Conservation (phyloP, 2,888 invertebrate genomes). For the Drosophila anceps region DNA sequence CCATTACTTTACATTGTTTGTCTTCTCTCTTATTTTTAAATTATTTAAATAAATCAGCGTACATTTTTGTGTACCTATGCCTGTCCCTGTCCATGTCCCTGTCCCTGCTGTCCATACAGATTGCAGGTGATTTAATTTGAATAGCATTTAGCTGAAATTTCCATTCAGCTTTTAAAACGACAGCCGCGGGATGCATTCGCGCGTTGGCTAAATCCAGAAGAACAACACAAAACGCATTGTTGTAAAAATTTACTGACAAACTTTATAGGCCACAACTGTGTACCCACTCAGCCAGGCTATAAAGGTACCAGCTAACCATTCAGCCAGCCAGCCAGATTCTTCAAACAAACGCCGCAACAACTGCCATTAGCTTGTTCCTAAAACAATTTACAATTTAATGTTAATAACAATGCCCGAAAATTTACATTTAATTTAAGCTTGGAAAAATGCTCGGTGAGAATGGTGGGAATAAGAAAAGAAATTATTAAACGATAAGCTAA, state of each 20-base stretch:
- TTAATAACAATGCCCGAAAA: conserved; percentile 41
- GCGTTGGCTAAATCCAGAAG: conserved; percentile 18
- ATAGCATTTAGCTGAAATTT: conserved; percentile 61
- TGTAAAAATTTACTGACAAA: conserved; percentile 72
- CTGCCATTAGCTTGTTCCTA: conserved; percentile 42
- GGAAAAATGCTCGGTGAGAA: not conserved
- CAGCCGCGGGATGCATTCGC: conserved; percentile 53
- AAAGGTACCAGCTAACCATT: conserved; percentile 10
- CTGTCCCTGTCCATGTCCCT: not conserved
- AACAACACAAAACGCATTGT: conserved; percentile 59
- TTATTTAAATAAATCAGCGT: conserved; percentile 79
- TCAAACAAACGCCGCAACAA: conserved; percentile 39
- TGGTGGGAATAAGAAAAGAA: not conserved
- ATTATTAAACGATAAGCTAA: not conserved
- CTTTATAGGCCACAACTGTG: conserved; percentile 72
- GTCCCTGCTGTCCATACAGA: conserved; percentile 45
- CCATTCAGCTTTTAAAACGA: conserved; percentile 31
- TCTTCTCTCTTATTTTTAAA: conserved; percentile 53
- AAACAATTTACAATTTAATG: conserved; percentile 53
- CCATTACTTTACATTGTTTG: conserved; percentile 52
- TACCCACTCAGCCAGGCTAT: conserved; percentile 21
- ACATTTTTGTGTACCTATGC: conserved; percentile 53
- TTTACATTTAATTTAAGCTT: conserved; percentile 36
- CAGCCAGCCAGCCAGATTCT: conserved; percentile 12
- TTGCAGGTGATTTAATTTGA: conserved; percentile 75